Base-by-base conservation (phyloP, 1,140 invertebrate species). In the Vollenhovia emeryi region DNA sequence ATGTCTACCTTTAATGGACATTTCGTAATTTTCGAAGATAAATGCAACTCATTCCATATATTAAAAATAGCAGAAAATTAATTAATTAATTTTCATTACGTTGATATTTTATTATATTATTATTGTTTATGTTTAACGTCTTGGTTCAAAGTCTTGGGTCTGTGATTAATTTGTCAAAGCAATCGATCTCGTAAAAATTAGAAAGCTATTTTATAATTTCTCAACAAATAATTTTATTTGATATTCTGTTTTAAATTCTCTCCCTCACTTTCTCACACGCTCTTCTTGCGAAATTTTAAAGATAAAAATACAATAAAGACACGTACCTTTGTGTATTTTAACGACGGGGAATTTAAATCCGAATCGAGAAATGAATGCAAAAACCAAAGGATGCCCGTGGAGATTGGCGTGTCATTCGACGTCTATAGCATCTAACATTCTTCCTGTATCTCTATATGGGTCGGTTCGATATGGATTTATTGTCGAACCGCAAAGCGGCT, bases 391-490 rank as follows among this genome's bases (percentile, higher is more conserved):
- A 60, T 18, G 1, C 9, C 0, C 8, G 4, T 7, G 6, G 8
- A 50, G 11, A 30, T 33, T 69, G 36, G 7, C 9, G 13, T 18
- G 5, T 15, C 33, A 13, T 43, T 64, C 18, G 4, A 43, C 7
- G 15, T 33, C 45, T 33, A 27, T 57, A 13, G 3, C 27, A 24
- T 7, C 6, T 45, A 36, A 52, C 13, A 13, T 68, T 30, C 21
- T 50, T 59, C 4, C 18, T 13, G n/a, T 78, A 24, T 79, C 30
- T 66, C n/a, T 78, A 79, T 40, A 66, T 43, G 13, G 45, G 21
- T 68, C 75, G 60, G 9, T 68, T 66, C 45, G 45, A 79, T 79
- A 79, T 79, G 60, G 30, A 79, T 79, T 79, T 68, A 57, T 79
- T 79, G 43, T 79, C 43, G 75, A 79, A 68, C 30, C 75, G 30